Conservation (phyloP, 2,888 invertebrate genomes). For the Sepiola atlantica region DNA sequence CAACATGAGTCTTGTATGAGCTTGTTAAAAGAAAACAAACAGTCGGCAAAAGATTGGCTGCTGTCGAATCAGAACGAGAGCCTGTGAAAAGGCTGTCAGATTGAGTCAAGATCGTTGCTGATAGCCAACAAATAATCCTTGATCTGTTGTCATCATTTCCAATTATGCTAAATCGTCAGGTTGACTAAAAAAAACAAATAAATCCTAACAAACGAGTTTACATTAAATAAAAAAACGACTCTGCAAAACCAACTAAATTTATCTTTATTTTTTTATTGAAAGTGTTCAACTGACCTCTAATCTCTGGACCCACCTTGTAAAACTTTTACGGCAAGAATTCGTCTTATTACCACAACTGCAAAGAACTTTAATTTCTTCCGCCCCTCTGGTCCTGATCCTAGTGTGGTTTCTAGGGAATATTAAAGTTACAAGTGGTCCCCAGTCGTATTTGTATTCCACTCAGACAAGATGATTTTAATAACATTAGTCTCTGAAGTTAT, state of each 20-base stretch:
- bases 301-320: too few species aligned
- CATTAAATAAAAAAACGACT: background rate
- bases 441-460: too few species aligned
- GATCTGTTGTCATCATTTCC: background rate
- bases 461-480: too few species aligned
- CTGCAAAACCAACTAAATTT: background rate
- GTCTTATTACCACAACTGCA: too few species aligned
- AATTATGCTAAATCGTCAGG: background rate
- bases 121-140: background rate
- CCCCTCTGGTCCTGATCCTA: too few species aligned
- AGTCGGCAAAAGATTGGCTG: background rate
- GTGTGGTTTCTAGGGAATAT: too few species aligned
- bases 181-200: background rate
- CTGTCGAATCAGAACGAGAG: background rate
- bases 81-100: background rate
- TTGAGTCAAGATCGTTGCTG: background rate
- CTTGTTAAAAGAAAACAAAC: background rate
- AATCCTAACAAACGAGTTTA: background rate
- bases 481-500: too few species aligned
- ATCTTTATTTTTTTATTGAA: too few species aligned
- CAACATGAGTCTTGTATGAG: background rate
- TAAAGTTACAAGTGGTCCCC: too few species aligned
- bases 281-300: too few species aligned
- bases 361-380: too few species aligned
- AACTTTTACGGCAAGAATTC: too few species aligned